Percentiles rank a stretch among this genome's conserved stretches.
Evolutionary conservation across 1,140 invertebrate genomes (phyloP).

Genomic region (Temnothorax curvispinosus): DNA sequence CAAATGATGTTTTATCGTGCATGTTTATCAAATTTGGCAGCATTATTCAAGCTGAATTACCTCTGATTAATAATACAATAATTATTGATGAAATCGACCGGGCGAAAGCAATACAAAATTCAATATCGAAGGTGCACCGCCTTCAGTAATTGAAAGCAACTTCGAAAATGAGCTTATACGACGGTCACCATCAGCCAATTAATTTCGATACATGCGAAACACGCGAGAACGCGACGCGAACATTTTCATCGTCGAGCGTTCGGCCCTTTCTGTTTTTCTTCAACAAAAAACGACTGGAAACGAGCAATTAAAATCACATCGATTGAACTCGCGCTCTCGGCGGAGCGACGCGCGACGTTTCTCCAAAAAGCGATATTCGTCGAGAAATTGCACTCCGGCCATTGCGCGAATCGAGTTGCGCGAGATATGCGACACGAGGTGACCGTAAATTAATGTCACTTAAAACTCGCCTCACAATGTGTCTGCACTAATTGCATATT

Average conservation of each 20-base stretch:
- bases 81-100: constrained; percentile 7
- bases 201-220: constrained; percentile 51
- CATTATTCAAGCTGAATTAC: constrained; percentile 4
- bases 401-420: not conserved
- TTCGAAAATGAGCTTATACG: not conserved
- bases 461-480: constrained; percentile 4
- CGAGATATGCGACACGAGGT: not conserved
- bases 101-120: constrained; percentile 12
- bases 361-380: constrained; percentile 1
- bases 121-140: constrained; percentile 11
- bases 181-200: constrained; percentile 54
- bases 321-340: constrained; percentile 15
- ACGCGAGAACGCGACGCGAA: not conserved
- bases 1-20: not conserved
- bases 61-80: constrained; percentile 43
- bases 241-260: not conserved
- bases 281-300: constrained; percentile 28
- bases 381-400: constrained; percentile 22
- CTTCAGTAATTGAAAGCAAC: constrained; percentile 55
- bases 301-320: constrained; percentile 53
- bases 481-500: constrained; percentile 15
- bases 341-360: not conserved
- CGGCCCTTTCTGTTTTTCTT: constrained; percentile 15
- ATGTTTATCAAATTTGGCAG: not conserved
- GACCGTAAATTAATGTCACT: constrained; percentile 25